Evolutionary conservation across 2,888 invertebrate genomes (phyloP), one percentile per base, ranked within the genome.

Genomic region (Cyrtodaria siliqua): DNA sequence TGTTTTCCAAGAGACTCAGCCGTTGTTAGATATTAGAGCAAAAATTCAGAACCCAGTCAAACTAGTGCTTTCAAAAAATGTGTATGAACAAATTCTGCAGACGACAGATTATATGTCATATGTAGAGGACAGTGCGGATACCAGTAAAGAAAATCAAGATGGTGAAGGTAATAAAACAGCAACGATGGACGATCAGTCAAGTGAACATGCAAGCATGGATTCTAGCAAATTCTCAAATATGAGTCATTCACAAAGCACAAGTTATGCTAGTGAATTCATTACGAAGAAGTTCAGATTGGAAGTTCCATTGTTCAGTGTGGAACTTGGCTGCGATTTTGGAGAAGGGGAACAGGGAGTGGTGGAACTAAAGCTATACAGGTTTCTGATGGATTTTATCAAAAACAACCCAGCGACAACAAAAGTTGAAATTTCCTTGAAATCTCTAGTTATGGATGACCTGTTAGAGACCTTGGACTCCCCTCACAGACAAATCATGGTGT

Each of bases 391-490:
- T 57, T 96, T 96, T 90, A 95, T 96, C 79, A 95, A 95, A 83
- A 93, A 94, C 69, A 95, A 95, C 79, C 94, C 94, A 24, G 95
- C 95, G 86, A 96, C 96, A 91, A 96, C 96, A 2, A 95, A 95
- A 83, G 94, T 97, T 62, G 96, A 96, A 42, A 71, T 93, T 3
- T 96, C 97, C 0, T 94, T 98, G 8, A 95, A 96, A 82, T 97
- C 98, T 0, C 95, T 98, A 24, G 94, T 96, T 2, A 97, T 98
- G 96, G 98, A 98, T 92, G 98, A 98, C 93, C 94, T 98, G 2
- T 95, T 96, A 8, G 96, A 96, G 89, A 95, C 96, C 1, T 94
- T 95, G 23, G 96, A 96, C 50, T 96, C 97, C 0, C 95, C 95
- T 86, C 96, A 97, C 93, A 95, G 97, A 40, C 95, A 95, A 91